A percentile compares a stretch with the other conserved stretches of the same genome.
Conservation (phyloP, 23 tunicate species). For the Oikopleura vanhoeffeni region DNA sequence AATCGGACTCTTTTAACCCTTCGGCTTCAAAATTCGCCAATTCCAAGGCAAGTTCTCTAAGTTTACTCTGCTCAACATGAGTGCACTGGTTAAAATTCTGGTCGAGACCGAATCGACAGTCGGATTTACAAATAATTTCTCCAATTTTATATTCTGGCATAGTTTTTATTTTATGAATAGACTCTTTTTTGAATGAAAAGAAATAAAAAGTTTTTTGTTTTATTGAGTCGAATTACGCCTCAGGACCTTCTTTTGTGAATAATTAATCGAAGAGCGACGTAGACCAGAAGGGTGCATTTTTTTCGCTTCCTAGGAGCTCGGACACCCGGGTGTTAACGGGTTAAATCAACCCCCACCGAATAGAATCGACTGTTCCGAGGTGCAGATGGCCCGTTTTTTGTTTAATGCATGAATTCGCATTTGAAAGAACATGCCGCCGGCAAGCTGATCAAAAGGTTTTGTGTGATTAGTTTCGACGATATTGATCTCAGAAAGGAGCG, state of each 20-base stretch:
- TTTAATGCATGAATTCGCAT: too few species aligned
- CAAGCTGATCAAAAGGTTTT: too few species aligned
- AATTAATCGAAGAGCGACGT: background rate
- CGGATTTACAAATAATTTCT: background rate
- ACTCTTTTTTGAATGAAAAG: background rate
- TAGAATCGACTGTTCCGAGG: too few species aligned
- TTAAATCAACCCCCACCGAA: too few species aligned
- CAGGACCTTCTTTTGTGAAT: background rate
- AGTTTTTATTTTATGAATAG: background rate
- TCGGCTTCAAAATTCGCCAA: background rate
- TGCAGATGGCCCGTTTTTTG: too few species aligned
- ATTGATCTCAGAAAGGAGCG: too few species aligned
- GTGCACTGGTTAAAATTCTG: background rate
- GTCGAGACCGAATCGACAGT: slow-evolving; percentile 2
- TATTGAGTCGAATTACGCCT: background rate
- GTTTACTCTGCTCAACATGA: background rate
- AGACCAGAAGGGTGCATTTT: too few species aligned
- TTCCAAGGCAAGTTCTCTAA: background rate
- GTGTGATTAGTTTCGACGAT: too few species aligned
- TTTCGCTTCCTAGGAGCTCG: too few species aligned
- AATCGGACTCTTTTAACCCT: background rate
- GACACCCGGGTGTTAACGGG: too few species aligned
- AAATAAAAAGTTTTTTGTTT: background rate
- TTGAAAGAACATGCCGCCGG: too few species aligned
- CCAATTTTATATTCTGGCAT: background rate